Evolutionary conservation across 2,888 invertebrate genomes (phyloP).

Genomic region (Xanthia togata): DNA sequence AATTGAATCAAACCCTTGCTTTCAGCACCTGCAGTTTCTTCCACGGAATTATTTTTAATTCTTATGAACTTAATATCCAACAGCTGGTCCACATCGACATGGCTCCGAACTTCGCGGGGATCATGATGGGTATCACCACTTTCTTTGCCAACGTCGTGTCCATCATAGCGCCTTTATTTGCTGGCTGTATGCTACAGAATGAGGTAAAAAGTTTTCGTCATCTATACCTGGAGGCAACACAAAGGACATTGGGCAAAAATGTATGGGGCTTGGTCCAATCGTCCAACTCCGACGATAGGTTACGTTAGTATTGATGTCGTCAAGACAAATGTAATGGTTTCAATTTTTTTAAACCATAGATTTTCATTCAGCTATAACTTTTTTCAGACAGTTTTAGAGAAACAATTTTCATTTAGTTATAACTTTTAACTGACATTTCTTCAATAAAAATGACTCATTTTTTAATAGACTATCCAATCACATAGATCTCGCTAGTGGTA

Average conservation of each 20-base stretch:
- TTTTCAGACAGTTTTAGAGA: not conserved
- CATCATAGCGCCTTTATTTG: slow-evolving; percentile 93
- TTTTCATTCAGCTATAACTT: too few species aligned
- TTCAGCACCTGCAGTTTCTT: not conserved
- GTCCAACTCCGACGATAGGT: too few species aligned
- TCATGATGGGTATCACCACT: slow-evolving; percentile 95
- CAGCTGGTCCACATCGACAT: slow-evolving; percentile 94
- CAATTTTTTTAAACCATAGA: too few species aligned
- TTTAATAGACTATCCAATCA: not conserved
- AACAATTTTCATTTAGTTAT: not conserved
- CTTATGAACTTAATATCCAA: not conserved
- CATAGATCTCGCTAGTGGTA: not conserved
- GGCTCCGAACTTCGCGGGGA: slow-evolving; percentile 95
- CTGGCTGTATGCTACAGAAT: slow-evolving; percentile 91
- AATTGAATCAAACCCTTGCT: not conserved
- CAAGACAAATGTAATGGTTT: not conserved
- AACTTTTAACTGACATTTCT: too few species aligned
- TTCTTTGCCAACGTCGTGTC: slow-evolving; percentile 93
- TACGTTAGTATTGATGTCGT: not conserved
- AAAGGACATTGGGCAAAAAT: not conserved
- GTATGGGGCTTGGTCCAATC: not conserved
- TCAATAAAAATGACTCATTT: not conserved
- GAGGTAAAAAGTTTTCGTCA: not conserved
- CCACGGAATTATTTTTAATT: not conserved
- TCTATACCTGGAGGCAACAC: not conserved